Evolutionary conservation across 2,797 vertebrate genomes (phyloP).

Genomic region (Clarias platycephalus): DNA sequence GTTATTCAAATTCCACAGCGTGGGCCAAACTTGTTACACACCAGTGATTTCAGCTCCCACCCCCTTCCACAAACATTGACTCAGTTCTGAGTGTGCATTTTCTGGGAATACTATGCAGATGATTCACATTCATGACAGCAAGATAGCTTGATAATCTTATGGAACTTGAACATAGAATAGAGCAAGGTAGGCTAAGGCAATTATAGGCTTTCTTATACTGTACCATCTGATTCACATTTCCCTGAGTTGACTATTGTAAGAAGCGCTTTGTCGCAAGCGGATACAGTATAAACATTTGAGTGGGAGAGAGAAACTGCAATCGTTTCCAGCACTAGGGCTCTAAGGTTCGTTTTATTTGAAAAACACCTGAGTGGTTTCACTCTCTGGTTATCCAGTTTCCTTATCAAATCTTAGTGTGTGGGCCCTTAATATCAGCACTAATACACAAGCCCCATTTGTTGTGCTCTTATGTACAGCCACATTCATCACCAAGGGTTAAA

Average conservation of each 20-base stretch:
- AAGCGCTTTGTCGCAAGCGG: conserved; percentile 14
- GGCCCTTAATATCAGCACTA: neutral
- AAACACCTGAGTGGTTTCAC: conserved; percentile 36
- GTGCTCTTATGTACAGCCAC: neutral
- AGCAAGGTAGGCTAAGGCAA: neutral
- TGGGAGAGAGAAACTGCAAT: neutral
- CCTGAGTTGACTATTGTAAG: neutral
- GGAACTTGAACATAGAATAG: conserved; percentile 17
- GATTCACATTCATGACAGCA: conserved; percentile 25
- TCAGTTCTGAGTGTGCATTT: conserved; percentile 48
- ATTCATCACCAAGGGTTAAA: neutral
- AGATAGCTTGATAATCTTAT: conserved; percentile 13
- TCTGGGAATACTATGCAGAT: conserved; percentile 44
- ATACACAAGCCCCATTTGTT: conserved; percentile 10
- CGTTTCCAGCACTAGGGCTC: neutral
- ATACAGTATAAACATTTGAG: conserved; percentile 29
- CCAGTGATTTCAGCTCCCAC: conserved; percentile 27
- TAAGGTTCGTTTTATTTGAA: conserved; percentile 9
- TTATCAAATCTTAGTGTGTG: conserved; percentile 21
- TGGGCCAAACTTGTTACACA: conserved; percentile 30
- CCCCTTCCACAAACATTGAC: conserved; percentile 35
- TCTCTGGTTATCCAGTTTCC: conserved; percentile 13
- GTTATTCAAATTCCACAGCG: conserved; percentile 33
- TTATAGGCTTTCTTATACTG: neutral
- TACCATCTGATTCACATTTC: conserved; percentile 27